Base-by-base conservation (phyloP, 2,797 vertebrate genomes). In the Sus cebifrons region DNA sequence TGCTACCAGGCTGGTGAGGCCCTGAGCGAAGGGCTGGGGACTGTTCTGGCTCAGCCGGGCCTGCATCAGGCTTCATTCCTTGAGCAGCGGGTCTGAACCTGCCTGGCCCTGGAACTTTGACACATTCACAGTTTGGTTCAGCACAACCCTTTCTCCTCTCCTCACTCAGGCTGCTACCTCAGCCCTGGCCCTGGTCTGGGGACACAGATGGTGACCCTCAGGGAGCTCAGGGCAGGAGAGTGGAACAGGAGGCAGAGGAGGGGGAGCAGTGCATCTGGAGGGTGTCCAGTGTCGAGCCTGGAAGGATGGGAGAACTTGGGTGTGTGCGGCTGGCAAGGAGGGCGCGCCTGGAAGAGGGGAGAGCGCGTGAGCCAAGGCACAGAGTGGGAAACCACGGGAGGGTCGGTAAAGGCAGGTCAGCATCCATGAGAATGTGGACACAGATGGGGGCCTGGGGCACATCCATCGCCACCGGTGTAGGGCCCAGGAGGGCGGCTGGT, bases 341-440 rank as follows among this genome's bases (percentile, higher is more conserved):
- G 60, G 90, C 90, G 29, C 67, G 82, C 92, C 15, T 0, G 17
- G 82, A 62, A 23, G 52, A 71, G 32, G 49, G 17, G 40, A 4
- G 5, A 81, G 67, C 60, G 67, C 60, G 0, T 4, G 70, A 87
- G 71, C 93, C 95, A 96, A 97, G 97, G 97, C 97, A 97, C 97
- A 75, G 90, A 94, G 91, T 90, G 64, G 79, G 93, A n/a, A 20
- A 54, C 74, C 62, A 12, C 0, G 17, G 90, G 5, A 44, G 92
- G 91, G 70, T 60, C 52, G 68, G 95, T 84, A 73, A 92, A 94
- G 96, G 92, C 96, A 81, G 74, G 86, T 58, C 44, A n/a, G 49
- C 40, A 20, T 54, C 86, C 86, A 52, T 16, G 78, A 89, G 67
- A 49, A 52, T 11, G 15, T 4, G 58, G 77, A 81, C 6, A 44